Base-by-base conservation (phyloP, 2,797 vertebrate species). In the Heliangelus exortis region DNA sequence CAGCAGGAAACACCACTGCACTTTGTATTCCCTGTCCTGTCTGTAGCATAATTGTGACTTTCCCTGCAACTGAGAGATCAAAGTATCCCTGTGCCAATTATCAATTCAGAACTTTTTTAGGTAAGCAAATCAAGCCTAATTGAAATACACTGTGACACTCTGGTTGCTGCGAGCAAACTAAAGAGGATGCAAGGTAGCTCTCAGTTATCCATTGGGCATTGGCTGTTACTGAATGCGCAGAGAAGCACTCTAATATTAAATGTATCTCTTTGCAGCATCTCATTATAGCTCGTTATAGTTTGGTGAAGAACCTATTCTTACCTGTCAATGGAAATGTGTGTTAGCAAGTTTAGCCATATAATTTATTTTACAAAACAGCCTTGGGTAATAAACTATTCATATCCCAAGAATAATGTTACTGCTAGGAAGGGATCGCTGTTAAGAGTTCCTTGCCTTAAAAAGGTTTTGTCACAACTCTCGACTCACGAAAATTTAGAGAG, bases 101-200 rank as follows among this genome's bases (percentile, higher is more conserved):
- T 80, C 83, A 96, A 97, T 95, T 93, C 95, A 96, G 93, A 90
- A 90, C 58, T 79, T 88, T 93, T 95, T 89, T 72, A 89, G 84
- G 92, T 93, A 86, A 93, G 86, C 89, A 95, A 97, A 97, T 92
- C 93, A 91, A 97, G 90, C 50, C 69, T 97, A 97, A 98, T 53
- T 94, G 95, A 96, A 98, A 97, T 84, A 91, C 63, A 78, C 48
- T 47, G 47, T 86, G 85, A 82, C 84, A 93, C 80, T 5, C 85
- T 72, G 62, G 69, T 43, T 83, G 66, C 62, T 91, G 88, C 57
- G 82, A 78, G 75, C 91, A 73, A 66, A 82, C 71, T 89, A 87
- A 84, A 87, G 82, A 68, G 58, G 74, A 84, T 84, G 92, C 75
- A 92, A 96, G 95, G 96, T 95, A 96, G 96, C 67, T 28, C 95